Base-by-base conservation (phyloP, 2,888 invertebrate genomes). In the Orthosia cruda region DNA sequence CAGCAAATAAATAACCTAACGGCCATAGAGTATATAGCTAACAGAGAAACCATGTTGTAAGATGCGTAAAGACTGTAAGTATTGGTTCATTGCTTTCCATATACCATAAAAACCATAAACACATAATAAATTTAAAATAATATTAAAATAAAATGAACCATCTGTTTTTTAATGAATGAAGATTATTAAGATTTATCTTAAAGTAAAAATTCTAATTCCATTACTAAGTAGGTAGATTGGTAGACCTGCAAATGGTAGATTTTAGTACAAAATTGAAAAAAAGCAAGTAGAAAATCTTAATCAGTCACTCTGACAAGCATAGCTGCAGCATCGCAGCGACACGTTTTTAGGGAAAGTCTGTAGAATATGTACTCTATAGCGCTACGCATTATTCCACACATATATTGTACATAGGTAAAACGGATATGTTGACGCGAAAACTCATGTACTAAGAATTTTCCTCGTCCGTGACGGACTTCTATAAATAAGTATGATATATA, bases 401-500 rank as follows among this genome's bases (percentile, higher is more conserved):
- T 1, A 15, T 45, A 45, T n/a, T 2, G 55, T 40, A 40, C 20
- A 12, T 61, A 55, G 59, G 16, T 62, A 75, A 75, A 84, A 80
- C 57, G 55, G 65, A 75, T 80, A 55, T 58, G 20, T 68, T 49
- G 65, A 61, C 64, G 80, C 71, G 88, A 87, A 88, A 86, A 89
- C 68, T 73, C 70, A 64, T 20, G 18, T 71, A 69, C 65, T 71
- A 55, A 77, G 77, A 85, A 81, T 89, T 90, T 89, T 90, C 89
- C 90, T 90, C 71, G 62, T 72, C 59, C n/a, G 86, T 89, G 89
- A 90, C 87, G 81, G 23, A 54, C 45, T 47, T 80, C 90, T 91
- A 91, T 87, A 83, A 89, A 90, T 91, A 91, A 84, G 80, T 84
- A 84, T 89, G 89, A 87, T 83, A 80, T 86, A 81, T 81, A 84